Base-by-base conservation (phyloP, 2,113 vertebrate genomes). In the Stomatorhinus ivindoensis region DNA sequence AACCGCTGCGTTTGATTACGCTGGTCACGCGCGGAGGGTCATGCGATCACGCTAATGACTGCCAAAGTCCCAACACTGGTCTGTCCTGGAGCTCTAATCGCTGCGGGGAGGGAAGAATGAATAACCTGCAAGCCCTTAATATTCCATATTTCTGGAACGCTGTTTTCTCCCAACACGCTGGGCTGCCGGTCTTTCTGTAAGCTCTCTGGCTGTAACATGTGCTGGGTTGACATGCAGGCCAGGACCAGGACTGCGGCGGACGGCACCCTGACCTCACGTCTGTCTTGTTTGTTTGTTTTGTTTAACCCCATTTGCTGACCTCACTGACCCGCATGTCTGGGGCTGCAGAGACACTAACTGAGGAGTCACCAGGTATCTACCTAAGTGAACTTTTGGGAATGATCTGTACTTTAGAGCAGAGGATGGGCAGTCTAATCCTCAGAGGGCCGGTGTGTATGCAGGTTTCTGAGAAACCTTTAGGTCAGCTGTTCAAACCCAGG, bases 151-250 rank as follows among this genome's bases (percentile, higher is more conserved):
- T 27, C 3, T 65, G 61, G n/a, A 11, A 65, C 11, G n/a, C n/a
- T 11, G 24, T 27, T 65, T 65, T 31, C 61, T 31, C 61, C 61
- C n/a, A 11, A 27, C 9, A 27, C 27, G 97, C 97, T 95, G 90
- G 95, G 95, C 91, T 98, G 98, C 94, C 96, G 98, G 98, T 99
- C 99, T 98, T 99, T 95, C 98, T 98, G 99, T 94, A 95, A 95
- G 96, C 95, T 94, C 93, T 94, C 95, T 96, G 96, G 95, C 96
- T 97, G 95, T 94, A 96, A 97, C 96, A 96, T 96, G 97, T 27
- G 24, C n/a, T 65, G 97, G 93, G 92, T 94, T 94, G 95, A 94
- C 95, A 95, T 96, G 94, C 97, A 97, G 97, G 95, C 96, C 85
- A 99, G 97, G 96, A 95, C 96, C 83, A 99, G 97, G 91, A 96